phyloP scores from a whole-genome alignment of 2,113 vertebrate species.

The Abramis brama region DNA sequence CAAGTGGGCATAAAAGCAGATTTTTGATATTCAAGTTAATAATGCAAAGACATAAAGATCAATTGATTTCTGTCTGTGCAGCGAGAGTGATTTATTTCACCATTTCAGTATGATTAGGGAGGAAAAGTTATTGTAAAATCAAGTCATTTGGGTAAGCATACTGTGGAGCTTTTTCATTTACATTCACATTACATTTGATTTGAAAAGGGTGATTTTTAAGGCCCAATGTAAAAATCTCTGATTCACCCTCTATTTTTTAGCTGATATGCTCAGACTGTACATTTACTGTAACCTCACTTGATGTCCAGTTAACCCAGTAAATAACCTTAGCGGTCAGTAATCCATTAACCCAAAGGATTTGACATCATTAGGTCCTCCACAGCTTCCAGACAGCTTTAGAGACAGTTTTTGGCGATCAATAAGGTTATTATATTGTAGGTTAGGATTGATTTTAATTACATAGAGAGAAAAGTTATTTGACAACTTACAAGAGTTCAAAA shows the following conservation, averaged over 20 bases:
- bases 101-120: slow-evolving; percentile 12
- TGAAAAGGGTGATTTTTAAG: neutral
- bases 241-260: neutral
- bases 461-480: neutral
- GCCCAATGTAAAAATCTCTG: neutral
- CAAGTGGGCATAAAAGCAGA: slow-evolving; percentile 8
- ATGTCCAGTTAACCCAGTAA: neutral
- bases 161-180: slow-evolving; percentile 1
- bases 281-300: neutral
- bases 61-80: slow-evolving; percentile 32
- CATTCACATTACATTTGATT: slow-evolving; percentile 3
- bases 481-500: neutral
- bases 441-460: neutral
- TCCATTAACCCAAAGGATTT: neutral
- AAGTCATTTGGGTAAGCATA: slow-evolving; percentile 8
- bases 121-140: slow-evolving; percentile 12
- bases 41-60: slow-evolving; percentile 10
- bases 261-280: neutral
- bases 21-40: slow-evolving; percentile 11
- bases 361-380: neutral
- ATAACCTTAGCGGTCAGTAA: neutral
- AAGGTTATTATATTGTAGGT: neutral
- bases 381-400: neutral
- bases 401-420: neutral
- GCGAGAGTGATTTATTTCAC: slow-evolving; percentile 33